Base-by-base conservation (phyloP, 2,888 invertebrate species). In the Agrilus biguttatus region DNA sequence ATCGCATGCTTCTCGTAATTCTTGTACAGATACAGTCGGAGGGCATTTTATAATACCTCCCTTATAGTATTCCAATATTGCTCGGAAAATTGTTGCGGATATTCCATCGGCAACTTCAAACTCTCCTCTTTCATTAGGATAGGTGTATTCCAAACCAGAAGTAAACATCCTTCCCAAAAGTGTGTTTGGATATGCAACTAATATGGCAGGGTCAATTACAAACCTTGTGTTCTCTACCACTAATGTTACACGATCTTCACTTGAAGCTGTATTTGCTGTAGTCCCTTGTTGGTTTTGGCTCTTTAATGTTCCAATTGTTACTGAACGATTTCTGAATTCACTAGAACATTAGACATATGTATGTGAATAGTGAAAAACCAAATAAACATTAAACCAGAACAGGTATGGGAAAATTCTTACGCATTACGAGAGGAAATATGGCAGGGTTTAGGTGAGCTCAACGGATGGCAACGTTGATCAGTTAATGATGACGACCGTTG, bases 101-200 rank as follows among this genome's bases (percentile, higher is more conserved):
- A 98, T 89, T 1, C 97, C 97, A 51, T 97, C 96, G 1, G 95
- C 96, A 1, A 67, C 90, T 59, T 96, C 93, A 63, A 87, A 97
- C 63, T 98, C 98, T 1, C 97, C 96, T 3, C 92, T 72, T 52
- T 95, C 95, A 62, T 98, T 99, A 0, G 95, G 83, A 59, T 90
- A 86, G 0, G 90, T 88, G 65, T 93, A 90, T 55, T 87, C 93
- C 51, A 84, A 71, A 47, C 90, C 89, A 10, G 89, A 86, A 61
- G 90, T 89, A 58, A 96, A 96, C 96, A 96, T 96, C 55, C 93
- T 80, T n/a, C 97, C 98, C 32, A 99, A 71, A 96, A 98, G 96
- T 0, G 98, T 98, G 62, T 97, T 95, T 0, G 97, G 95, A 67
- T 96, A 90, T 3, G 89, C 86, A 8, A 88, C 85, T 59, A 98